Evolutionary conservation across 2,888 invertebrate genomes (phyloP), one percentile per base, ranked within the genome.

Genomic region (Drosophila maculinotata): DNA sequence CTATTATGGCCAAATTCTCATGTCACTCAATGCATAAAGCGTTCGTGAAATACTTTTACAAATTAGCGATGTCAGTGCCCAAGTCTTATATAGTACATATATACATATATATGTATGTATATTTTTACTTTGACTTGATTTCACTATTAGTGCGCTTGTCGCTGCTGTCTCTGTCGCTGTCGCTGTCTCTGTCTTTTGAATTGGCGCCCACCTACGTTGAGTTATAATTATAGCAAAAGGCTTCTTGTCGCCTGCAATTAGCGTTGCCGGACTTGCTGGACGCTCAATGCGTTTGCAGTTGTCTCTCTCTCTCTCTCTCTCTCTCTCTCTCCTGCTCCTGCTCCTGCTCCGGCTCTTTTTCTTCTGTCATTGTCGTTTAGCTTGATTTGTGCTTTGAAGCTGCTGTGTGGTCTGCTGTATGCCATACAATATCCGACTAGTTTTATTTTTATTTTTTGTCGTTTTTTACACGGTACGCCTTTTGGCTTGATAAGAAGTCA

Each of bases 1-100:
- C 85, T 81, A 83, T 87, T 85, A 87, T 82, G 83, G 82, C 79
- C 75, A 81, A 82, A 84, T 82, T 84, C 87, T 70, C 83, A 83
- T 85, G 83, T 84, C 83, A 87, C 71, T 83, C 83, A 85, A 60
- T 78, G 82, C 79, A 83, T 76, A 66, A 76, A 76, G 66, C 80
- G 69, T 69, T 73, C 59, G 68, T 76, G 76, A 83, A 79, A 83
- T 79, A 87, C 83, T 76, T 79, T 79, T 72, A 87, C 87, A 84
- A 87, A 84, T 84, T 84, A 79, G 86, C 82, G 62, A 36, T 71
- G 60, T 76, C 68, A 63, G 41, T 65, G 49, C 57, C 58, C 51
- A 26, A 63, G 56, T 45, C 31, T 30, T 10, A n/a, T 31, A 39
- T 53, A n/a, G n/a, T n/a, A 48, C n/a, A 14, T 56, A 53, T 52